Base-by-base conservation (phyloP, 35 echinoderm and acorn worm species). In the Diadema setosum region DNA sequence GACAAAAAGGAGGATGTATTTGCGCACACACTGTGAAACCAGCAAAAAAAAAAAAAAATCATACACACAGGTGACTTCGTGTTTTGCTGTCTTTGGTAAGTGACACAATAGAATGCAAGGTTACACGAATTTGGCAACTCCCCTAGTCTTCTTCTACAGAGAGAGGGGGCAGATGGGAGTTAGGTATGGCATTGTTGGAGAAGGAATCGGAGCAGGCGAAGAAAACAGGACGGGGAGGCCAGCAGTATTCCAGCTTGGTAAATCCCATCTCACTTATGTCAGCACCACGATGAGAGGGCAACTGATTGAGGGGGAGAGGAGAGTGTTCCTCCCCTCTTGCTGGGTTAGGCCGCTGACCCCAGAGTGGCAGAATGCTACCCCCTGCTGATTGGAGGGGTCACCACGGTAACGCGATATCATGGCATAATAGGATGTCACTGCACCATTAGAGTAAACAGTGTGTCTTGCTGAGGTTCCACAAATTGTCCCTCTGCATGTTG, bases 381-480 rank as follows among this genome's bases (percentile, higher is more conserved):
- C 70, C 70, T 76, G 39, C 70, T 43, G 70, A 36, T 40, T 7
- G 32, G 70, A 42, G 70, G 39, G 70, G 70, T 76, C 70, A 76
- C 70, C 39, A 3, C 36, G 70, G 70, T 15, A 76, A 76, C 70
- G 23, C 2, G 70, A 76, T 76, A 76, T 40, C 32, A 76, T 23
- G 25, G 43, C 70, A 76, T 76, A 76, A 76, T 76, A 42, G 36
- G 70, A 76, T 76, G 70, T 76, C 70, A 76, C 27, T 40, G 33
- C 32, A 11, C 32, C 27, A 42, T 76, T 76, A 76, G 39, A 23
- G 39, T 43, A 76, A 76, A 76, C 70, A 76, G 5, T 42, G 70
- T 76, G 37, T 76, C 61, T 33, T 32, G 29, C 61, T 65, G 0
- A 55, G n/a, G n/a, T n/a, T n/a, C n/a, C n/a, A n/a, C n/a, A n/a